Conservation (phyloP, 1,140 invertebrate genomes). For the Apis dorsata region DNA sequence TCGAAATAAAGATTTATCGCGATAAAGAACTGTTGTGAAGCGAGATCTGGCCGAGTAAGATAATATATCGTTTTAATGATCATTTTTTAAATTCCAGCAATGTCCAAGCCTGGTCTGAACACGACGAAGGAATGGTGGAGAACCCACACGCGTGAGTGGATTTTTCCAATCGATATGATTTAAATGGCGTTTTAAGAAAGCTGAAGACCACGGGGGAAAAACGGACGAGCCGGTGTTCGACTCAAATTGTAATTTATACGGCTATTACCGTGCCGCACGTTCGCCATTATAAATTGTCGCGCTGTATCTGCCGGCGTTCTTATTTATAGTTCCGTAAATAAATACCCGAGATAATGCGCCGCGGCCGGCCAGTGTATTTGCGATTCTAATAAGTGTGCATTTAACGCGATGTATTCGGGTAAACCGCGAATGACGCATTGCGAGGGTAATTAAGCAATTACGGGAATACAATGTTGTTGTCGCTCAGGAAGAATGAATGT, state of each 20-base stretch:
- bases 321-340: slow-evolving; percentile 31
- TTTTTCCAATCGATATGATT: slow-evolving; percentile 35
- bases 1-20: too few relatives aligned
- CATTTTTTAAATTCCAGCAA: too few relatives aligned
- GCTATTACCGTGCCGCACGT: slow-evolving; percentile 19
- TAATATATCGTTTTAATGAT: too few relatives aligned
- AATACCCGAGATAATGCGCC: slow-evolving; percentile 18
- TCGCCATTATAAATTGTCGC: slow-evolving; percentile 31
- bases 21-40: too few relatives aligned
- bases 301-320: slow-evolving; percentile 20
- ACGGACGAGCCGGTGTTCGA: neutral
- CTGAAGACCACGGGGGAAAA: neutral
- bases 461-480: slow-evolving; percentile 10
- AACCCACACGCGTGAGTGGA: neutral
- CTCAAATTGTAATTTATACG: slow-evolving; percentile 36
- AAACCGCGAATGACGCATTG: slow-evolving; percentile 16
- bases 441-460: slow-evolving; percentile 32
- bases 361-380: neutral
- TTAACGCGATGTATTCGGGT: slow-evolving; percentile 13
- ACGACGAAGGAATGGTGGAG: too few relatives aligned
- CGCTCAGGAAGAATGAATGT: neutral
- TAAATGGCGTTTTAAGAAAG: slow-evolving; percentile 26
- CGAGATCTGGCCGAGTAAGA: too few relatives aligned
- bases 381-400: slow-evolving; percentile 10
- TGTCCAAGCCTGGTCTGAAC: too few relatives aligned